Percentiles rank a stretch among this genome's conserved stretches.
Conservation (phyloP, 2,888 invertebrate genomes). For the Eupithecia abbreviata region DNA sequence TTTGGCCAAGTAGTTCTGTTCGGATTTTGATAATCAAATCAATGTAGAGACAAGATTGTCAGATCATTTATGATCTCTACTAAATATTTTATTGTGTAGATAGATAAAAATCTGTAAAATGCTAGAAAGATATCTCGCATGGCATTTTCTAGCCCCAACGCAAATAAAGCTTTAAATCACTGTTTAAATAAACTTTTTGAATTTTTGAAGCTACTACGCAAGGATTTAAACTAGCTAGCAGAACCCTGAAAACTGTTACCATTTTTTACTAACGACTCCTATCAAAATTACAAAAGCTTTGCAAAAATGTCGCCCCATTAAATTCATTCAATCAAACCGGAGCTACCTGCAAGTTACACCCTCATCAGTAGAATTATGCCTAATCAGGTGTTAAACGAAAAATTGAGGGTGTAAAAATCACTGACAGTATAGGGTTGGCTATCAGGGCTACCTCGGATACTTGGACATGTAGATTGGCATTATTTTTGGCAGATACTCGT, state of each 20-base stretch:
- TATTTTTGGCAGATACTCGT: background rate
- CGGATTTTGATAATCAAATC: background rate
- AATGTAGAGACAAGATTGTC: background rate
- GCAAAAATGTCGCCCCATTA: conserved; percentile 26
- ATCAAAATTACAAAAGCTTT: background rate
- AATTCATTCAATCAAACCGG: conserved; percentile 40
- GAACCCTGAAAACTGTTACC: background rate
- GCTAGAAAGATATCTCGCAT: background rate
- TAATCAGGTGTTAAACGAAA: conserved; percentile 69
- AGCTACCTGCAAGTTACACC: conserved; percentile 37
- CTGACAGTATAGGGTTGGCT: conserved; percentile 32
- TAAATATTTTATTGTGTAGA: background rate
- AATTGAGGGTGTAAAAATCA: conserved; percentile 52
- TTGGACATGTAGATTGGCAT: background rate
- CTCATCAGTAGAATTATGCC: conserved; percentile 49
- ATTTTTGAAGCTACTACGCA: background rate
- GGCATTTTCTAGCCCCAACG: background rate
- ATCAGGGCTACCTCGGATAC: conserved; percentile 8
- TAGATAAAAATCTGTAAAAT: background rate
- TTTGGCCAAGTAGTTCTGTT: background rate
- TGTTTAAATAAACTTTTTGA: background rate
- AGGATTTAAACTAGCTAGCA: background rate
- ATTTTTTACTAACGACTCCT: background rate
- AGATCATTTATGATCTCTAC: background rate
- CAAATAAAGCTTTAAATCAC: background rate